Conservation (phyloP, 1,140 invertebrate species). For the Pachypsylla venusta region DNA sequence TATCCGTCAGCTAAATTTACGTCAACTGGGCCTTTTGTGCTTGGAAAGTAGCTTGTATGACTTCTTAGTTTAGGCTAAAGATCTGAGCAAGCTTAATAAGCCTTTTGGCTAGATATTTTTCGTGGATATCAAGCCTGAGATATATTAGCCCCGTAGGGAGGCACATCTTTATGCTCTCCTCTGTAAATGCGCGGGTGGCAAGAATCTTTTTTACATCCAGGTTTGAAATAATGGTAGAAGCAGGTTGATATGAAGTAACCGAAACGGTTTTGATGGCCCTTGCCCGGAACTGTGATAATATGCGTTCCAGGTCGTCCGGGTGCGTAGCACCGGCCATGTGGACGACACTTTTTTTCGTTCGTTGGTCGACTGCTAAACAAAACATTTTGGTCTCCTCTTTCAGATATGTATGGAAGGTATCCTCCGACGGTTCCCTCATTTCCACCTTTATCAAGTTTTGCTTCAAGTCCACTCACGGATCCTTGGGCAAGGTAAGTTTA, state of each 20-base stretch:
- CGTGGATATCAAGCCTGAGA: no score
- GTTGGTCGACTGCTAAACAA: background rate
- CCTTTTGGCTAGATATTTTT: no score
- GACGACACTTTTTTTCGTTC: background rate
- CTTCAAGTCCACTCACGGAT: constrained; percentile 33
- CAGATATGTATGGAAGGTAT: constrained; percentile 53
- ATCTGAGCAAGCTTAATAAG: no score
- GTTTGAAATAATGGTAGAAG: no score
- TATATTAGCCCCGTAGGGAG: background rate
- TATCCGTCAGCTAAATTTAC: background rate
- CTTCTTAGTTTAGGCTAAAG: no score
- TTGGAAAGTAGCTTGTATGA: no score
- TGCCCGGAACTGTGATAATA: no score
- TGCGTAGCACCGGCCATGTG: no score
- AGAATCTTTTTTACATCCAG: constrained; percentile 20
- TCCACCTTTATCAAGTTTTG: constrained; percentile 49
- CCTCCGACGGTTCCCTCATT: constrained; percentile 42
- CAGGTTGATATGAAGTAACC: no score
- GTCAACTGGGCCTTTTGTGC: no score
- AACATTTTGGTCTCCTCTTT: constrained; percentile 12
- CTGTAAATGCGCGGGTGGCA: constrained; percentile 10
- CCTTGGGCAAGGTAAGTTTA: constrained; percentile 41
- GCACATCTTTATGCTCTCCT: constrained; percentile 8
- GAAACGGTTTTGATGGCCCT: no score
- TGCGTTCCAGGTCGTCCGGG: no score